phyloP scores from a whole-genome alignment of 1,140 invertebrate genomes.

The Anastatus disparis region DNA sequence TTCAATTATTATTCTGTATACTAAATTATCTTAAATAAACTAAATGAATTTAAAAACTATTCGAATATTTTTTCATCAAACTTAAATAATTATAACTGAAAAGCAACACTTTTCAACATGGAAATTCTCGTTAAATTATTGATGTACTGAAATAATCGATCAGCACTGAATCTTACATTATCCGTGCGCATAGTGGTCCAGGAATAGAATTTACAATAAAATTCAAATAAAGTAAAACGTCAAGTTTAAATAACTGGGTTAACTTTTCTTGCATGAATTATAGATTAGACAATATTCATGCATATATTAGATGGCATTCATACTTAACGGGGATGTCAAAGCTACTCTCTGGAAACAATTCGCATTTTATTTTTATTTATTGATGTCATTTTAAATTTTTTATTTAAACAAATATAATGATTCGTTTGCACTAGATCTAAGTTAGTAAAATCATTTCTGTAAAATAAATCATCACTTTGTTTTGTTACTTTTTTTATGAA shows the following conservation, averaged over 20 bases:
- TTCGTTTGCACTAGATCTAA: too few species aligned
- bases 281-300: too few species aligned
- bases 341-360: too few species aligned
- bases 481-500: too few species aligned
- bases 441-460: too few species aligned
- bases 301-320: too few species aligned
- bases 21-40: neutral
- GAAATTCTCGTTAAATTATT: slow-evolving; percentile 16
- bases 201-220: slow-evolving; percentile 30
- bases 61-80: neutral
- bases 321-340: too few species aligned
- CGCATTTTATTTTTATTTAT: too few species aligned
- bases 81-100: slow-evolving; percentile 17
- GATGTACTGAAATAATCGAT: slow-evolving; percentile 7
- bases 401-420: too few species aligned
- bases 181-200: slow-evolving; percentile 1
- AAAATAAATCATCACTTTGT: too few species aligned
- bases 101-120: neutral
- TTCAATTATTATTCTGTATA: neutral
- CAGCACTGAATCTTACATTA: slow-evolving; percentile 26
- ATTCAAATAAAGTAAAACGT: slow-evolving; percentile 11
- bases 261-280: too few species aligned
- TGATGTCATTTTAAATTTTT: too few species aligned
- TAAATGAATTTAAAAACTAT: neutral
- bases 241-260: neutral